Percentiles rank a stretch among this genome's conserved stretches.
phyloP scores from a whole-genome alignment of 2,888 invertebrate species.

The Leptarthrus brevirostris region DNA sequence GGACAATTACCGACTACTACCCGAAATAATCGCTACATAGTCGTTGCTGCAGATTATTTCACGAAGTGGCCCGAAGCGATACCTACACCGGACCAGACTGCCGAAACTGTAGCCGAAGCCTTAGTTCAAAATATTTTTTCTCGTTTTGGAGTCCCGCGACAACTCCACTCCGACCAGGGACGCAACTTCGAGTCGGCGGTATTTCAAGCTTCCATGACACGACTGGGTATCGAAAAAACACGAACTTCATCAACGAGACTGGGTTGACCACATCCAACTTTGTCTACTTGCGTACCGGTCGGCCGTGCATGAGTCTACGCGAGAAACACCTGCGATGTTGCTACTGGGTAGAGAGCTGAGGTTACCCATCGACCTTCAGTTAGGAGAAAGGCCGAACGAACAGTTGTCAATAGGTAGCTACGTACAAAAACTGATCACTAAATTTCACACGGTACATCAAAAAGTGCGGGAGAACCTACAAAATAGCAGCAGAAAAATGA shows the following conservation, averaged over 20 bases:
- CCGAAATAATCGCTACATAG: neutral
- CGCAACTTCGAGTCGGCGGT: neutral
- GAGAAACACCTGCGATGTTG: neutral
- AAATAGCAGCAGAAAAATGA: too few relatives aligned
- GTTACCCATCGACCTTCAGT: too few relatives aligned
- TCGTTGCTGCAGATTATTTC: neutral
- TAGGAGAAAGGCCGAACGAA: too few relatives aligned
- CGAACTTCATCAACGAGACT: neutral
- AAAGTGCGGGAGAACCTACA: too few relatives aligned
- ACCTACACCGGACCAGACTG: neutral
- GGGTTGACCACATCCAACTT: neutral
- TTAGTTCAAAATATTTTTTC: neutral
- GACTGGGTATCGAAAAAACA: neutral
- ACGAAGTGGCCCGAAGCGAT: neutral
- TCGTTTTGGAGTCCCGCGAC: neutral
- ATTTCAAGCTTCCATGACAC: neutral
- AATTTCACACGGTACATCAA: too few relatives aligned
- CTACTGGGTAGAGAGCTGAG: too few relatives aligned
- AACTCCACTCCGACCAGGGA: neutral
- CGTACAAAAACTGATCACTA: too few relatives aligned
- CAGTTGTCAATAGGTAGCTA: too few relatives aligned
- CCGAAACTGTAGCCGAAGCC: neutral
- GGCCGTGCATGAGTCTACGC: neutral
- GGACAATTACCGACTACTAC: neutral
- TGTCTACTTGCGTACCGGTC: neutral